Base-by-base conservation (phyloP, 2,113 vertebrate genomes). In the Mastomys natalensis region DNA sequence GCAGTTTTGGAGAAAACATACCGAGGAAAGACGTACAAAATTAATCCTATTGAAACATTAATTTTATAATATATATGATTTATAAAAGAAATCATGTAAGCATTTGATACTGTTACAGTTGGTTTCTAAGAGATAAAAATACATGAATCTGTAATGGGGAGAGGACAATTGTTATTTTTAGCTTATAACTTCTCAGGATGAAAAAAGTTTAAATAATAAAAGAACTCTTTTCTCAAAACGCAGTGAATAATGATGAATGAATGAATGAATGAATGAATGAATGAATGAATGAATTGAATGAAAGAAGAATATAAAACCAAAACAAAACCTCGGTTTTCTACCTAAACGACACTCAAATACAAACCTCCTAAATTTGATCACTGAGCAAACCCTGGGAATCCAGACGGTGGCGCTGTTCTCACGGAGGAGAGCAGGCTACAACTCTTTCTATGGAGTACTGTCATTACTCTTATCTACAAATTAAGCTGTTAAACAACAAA, bases 31-130 rank as follows among this genome's bases (percentile, higher is more conserved):
- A 24, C 37, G 48, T 0, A 4, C 89, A 93, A 95, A 97, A 97
- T 97, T 93, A 93, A 95, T 74, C 74, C 86, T 97, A 51, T 95
- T 98, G 91, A 98, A 97, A 98, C 96, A 87, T 97, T 98, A 92
- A 97, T 96, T 97, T 74, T 80, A 12, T 68, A 97, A 87, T 81
- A 95, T n/a, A 90, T 58, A 0, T 96, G 89, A 91, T 10, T 68
- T 95, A 85, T 53, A 80, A 97, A 82, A 94, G 82, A 97, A 98
- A 89, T 93, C 13, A 82, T 87, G 72, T 96, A 86, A 96, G 72
- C 94, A 78, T 64, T 62, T 98, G 58, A 29, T 87, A 90, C 80
- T 51, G 21, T 76, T 97, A 90, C 13, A 92, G 40, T 86, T 66
- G 31, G 87, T 96, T 96, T 97, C 84, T 95, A 86, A 90, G 97